phyloP scores from a whole-genome alignment of 2,113 vertebrate genomes.

The Columba livia region DNA sequence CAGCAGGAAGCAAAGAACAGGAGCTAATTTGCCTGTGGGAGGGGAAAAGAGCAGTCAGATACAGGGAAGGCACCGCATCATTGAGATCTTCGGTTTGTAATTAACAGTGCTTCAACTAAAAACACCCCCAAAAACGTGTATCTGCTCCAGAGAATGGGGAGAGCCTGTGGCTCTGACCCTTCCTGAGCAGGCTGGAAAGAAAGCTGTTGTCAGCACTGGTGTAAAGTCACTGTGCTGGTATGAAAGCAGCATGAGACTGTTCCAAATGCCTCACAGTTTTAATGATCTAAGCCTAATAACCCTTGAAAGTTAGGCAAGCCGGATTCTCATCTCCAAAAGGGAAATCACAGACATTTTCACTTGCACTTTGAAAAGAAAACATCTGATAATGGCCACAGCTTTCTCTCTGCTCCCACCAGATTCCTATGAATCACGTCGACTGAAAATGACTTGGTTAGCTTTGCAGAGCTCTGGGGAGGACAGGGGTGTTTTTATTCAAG shows the following conservation, averaged over 20 bases:
- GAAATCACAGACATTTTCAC: background rate
- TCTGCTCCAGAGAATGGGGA: background rate
- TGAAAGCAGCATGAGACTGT: background rate
- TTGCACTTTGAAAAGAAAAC: background rate
- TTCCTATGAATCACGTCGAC: rapidly evolving
- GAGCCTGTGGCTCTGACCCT: background rate
- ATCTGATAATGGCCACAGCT: background rate
- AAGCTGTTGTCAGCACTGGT: background rate
- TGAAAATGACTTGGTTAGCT: background rate
- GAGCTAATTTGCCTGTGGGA: slow-evolving; percentile 67
- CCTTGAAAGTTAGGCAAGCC: background rate
- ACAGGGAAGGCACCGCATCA: background rate
- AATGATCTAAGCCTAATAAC: background rate
- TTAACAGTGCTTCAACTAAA: background rate
- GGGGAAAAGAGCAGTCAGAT: slow-evolving; percentile 65
- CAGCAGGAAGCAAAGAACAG: slow-evolving; percentile 62
- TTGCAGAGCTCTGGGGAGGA: background rate
- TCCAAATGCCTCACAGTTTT: background rate
- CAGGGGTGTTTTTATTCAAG: background rate
- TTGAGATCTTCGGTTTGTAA: background rate
- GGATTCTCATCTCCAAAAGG: background rate
- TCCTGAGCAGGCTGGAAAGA: background rate
- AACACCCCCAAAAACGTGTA: background rate
- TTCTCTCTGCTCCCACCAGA: background rate
- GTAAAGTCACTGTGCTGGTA: background rate